Conservation (phyloP, 2,113 vertebrate species). For the Corvus moneduloides region DNA sequence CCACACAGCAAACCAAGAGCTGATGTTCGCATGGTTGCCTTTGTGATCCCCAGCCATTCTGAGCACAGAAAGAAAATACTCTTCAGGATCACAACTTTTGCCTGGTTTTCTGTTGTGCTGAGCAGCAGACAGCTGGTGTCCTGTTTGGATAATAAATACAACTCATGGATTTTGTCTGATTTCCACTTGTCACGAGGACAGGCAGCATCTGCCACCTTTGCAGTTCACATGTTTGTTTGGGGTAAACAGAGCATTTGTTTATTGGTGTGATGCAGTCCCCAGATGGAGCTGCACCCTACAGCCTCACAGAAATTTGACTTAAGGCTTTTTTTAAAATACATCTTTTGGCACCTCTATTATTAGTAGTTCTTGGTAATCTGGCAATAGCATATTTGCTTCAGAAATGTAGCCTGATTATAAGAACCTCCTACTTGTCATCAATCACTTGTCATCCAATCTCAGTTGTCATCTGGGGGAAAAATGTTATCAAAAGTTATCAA, state of each 20-base stretch:
- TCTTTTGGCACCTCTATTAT: not conserved
- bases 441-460: not conserved
- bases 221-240: not conserved
- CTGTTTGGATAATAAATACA: not conserved
- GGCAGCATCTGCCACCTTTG: conserved; percentile 11
- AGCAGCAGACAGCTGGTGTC: not conserved
- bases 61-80: not conserved
- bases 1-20: not conserved
- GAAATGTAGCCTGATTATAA: not conserved
- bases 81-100: not conserved
- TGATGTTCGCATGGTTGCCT: not conserved
- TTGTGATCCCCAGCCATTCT: not conserved
- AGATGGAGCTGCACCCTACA: not conserved
- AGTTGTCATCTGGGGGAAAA: not conserved
- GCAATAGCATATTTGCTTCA: not conserved
- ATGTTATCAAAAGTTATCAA: not conserved
- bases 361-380: not conserved
- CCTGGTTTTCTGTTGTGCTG: not conserved
- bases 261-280: not conserved
- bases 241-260: not conserved
- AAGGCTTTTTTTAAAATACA: not conserved
- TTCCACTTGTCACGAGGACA: not conserved
- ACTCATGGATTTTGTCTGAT: not conserved
- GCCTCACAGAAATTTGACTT: not conserved
- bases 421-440: not conserved